Evolutionary conservation across 2,888 invertebrate genomes (phyloP), one percentile per base, ranked within the genome.

Genomic region (Cinara cedri): DNA sequence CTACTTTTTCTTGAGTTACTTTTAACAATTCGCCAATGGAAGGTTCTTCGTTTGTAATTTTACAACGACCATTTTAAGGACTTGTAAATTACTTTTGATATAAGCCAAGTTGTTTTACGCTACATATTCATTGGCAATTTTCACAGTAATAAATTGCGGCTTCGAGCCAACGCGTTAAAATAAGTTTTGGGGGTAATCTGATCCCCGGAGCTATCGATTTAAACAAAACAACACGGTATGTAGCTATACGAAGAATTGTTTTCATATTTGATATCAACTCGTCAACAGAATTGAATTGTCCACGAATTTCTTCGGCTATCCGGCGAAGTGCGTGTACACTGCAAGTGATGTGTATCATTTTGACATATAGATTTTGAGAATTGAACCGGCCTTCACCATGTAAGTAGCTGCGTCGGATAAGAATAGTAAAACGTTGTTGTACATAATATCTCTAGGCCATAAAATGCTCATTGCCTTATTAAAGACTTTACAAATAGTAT

Each of bases 21-120:
- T 16, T 66, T 49, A 66, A 66, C n/a, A 24, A n/a, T 16, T 21
- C 16, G 44, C 10, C 44, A 44, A 44, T 44, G 44, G 44, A 44
- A 44, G 44, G 44, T 46, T 66, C 66, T 14, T 21, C 19, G 46
- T 46, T 21, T 66, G 24, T 8, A 66, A 66, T 6, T 16, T 44
- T 44, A 44, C 44, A 44, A 44, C 10, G 44, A 10, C 44, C 44
- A 44, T 44, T 44, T 21, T 66, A 66, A 46, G 9, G 16, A 66
- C 49, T 49, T 66, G 21, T 34, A 70, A 70, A 54, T 70, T 54
- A 34, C 42, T 70, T 70, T 70, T 70, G 11, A 70, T 70, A 55
- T 54, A 70, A 19, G 70, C 54, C 13, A 70, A 54, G 2, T 70
- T 42, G 54, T 19, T 21, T 70, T 70, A 54, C n/a, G n/a, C n/a